Evolutionary conservation across 2,113 vertebrate genomes (phyloP), one percentile per base, ranked within the genome.

Genomic region (Phalacrocorax brasilianus): DNA sequence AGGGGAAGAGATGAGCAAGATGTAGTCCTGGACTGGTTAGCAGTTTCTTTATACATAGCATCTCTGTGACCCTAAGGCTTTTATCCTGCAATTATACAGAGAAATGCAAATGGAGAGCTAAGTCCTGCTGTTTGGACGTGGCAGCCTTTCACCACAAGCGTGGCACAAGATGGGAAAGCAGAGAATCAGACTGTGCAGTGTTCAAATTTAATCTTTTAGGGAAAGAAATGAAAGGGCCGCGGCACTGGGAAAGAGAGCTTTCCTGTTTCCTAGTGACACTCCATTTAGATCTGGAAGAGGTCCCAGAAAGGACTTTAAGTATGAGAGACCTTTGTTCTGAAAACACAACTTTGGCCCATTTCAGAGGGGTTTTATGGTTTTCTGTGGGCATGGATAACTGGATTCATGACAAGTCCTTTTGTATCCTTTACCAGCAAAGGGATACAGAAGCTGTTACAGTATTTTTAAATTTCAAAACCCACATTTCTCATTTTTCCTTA

Each of bases 261-360:
- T 93, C 66, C 66, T 72, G 73, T 95, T 89, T 97, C 91, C 73
- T 96, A 94, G 86, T 78, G 94, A 91, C 88, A 95, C 77, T 92
- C 80, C 44, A 75, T 95, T 97, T 95, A 92, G 89, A 95, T 72
- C 84, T 97, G 95, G 92, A 97, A 95, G 52, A 65, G 87, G 33
- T 97, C 94, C 97, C 96, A 93, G 96, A 96, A 94, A 92, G 77
- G 93, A 86, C 73, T 90, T 85, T 52, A 93, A 93, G 56, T 79
- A 91, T 68, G 94, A 93, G 86, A 89, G 91, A 91, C 84, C 89
- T 94, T 95, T 95, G 84, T 65, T 94, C 70, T 73, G 80, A 93
- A 93, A 96, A 95, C 83, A 94, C 73, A 33, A 30, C 92, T 96
- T 93, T 94, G 95, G 92, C 88, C 96, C 76, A 9, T 91, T 95